Base-by-base conservation (phyloP, 2,888 invertebrate species). In the Hypena proboscidalis region DNA sequence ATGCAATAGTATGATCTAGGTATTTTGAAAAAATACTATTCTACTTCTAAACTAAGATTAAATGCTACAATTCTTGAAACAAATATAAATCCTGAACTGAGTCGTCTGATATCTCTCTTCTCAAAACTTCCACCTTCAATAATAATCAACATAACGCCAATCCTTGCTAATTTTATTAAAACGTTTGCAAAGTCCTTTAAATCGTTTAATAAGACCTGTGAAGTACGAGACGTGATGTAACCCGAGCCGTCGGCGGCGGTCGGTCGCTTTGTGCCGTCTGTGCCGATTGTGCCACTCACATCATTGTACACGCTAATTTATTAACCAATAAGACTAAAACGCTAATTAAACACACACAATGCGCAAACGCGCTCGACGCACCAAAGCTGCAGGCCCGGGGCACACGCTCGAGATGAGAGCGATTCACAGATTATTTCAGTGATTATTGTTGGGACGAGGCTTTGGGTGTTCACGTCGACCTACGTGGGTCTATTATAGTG, bases 311-410 rank as follows among this genome's bases (percentile, higher is more conserved):
- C 53, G 64, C 64, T 59, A 59, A 67, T 63, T 56, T 38, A 41
- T 41, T 15, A 58, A 55, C 55, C 63, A 66, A 67, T 63, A 67
- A 67, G 46, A 61, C 58, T 76, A 80, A 75, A 72, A 74, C 77
- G 78, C 85, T 85, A 84, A 86, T 86, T 86, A 85, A 66, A 63
- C 49, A 41, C 35, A 29, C 29, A 31, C 39, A 61, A 22, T 20
- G 26, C 15, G 32, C 19, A 21, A 21, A 22, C 23, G 40, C 33
- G 27, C 32, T 17, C 14, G 13, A 8, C 26, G 13, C 25, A 14
- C n/a, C 0, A 15, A 10, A 7, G 7, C 9, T 20, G 25, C 15
- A 14, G 7, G 27, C 19, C 33, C 29, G 1, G 29, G 15, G 14
- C 37, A 44, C 38, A 44, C 22, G 22, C 6, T 6, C 11, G 19